phyloP scores from a whole-genome alignment of 2,888 invertebrate species.

The Heliconius hortense region DNA sequence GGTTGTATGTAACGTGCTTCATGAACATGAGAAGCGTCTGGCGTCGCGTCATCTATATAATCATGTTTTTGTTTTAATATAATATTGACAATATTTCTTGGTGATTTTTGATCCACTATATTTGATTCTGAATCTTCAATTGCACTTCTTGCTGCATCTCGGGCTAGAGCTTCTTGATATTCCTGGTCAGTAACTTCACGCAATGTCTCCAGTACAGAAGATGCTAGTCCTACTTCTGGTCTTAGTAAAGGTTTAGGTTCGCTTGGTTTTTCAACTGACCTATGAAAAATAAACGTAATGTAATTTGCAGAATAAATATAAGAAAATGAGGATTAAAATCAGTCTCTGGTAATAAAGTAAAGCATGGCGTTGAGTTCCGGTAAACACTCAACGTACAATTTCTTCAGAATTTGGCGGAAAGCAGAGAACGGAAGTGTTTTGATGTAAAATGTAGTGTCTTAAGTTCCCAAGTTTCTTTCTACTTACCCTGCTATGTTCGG shows the following conservation, averaged over 20 bases:
- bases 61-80: slow-evolving; percentile 55
- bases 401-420: background rate
- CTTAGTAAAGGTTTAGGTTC: slow-evolving; percentile 65
- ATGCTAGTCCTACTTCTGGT: slow-evolving; percentile 72
- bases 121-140: slow-evolving; percentile 46
- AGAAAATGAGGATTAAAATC: background rate
- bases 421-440: background rate
- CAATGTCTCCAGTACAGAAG: slow-evolving; percentile 69
- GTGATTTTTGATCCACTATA: slow-evolving; percentile 44
- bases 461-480: background rate
- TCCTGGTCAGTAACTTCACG: slow-evolving; percentile 71
- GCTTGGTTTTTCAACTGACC: slow-evolving; percentile 54
- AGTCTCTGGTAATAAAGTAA: too few relatives aligned
- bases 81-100: slow-evolving; percentile 58
- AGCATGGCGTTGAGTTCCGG: too few relatives aligned
- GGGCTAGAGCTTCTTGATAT: slow-evolving; percentile 66
- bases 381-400: background rate
- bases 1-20: slow-evolving; percentile 55
- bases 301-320: background rate
- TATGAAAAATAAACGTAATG: background rate
- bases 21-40: slow-evolving; percentile 60
- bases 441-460: background rate
- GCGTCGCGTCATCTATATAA: slow-evolving; percentile 45
- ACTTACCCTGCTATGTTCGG: too few relatives aligned
- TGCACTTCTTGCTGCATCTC: slow-evolving; percentile 62